Conservation (phyloP, 1,140 invertebrate species). For the Laupala kohalensis region DNA sequence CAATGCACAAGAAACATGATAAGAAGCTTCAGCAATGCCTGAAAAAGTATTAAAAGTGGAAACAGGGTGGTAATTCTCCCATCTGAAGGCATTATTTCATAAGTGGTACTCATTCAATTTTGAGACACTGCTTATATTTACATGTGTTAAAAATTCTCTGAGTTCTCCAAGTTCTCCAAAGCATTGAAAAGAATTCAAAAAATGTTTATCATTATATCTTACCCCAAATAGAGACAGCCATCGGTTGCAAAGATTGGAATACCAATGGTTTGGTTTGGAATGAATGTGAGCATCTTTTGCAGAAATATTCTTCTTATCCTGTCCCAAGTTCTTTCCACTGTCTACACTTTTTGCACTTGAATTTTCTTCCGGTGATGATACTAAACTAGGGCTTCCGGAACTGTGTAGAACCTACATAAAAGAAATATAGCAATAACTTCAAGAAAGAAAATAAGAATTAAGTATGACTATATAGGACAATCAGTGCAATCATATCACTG, state of each 20-base stretch:
- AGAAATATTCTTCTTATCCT: neutral
- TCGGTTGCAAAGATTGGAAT: slow-evolving; percentile 80
- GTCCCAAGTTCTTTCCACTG: neutral
- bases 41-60: slow-evolving; percentile 22
- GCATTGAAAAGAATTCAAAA: neutral
- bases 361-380: slow-evolving; percentile 24
- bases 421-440: neutral
- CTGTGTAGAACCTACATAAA: neutral
- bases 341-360: slow-evolving; percentile 17
- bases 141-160: neutral
- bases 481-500: no score
- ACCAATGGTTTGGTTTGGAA: slow-evolving; percentile 84
- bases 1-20: slow-evolving; percentile 91
- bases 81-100: no score
- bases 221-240: slow-evolving; percentile 86
- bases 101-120: neutral
- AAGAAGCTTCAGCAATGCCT: slow-evolving; percentile 72
- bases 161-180: neutral
- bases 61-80: neutral
- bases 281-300: slow-evolving; percentile 47
- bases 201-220: slow-evolving; percentile 25
- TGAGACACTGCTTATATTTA: neutral
- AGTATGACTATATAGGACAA: no score
- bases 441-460: no score
- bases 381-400: slow-evolving; percentile 20